These are phyloP conservation scores for Ceratosolen fusciceps DNA, from an alignment of 1,140 invertebrate species.

Conservation along the genomic window DNA sequence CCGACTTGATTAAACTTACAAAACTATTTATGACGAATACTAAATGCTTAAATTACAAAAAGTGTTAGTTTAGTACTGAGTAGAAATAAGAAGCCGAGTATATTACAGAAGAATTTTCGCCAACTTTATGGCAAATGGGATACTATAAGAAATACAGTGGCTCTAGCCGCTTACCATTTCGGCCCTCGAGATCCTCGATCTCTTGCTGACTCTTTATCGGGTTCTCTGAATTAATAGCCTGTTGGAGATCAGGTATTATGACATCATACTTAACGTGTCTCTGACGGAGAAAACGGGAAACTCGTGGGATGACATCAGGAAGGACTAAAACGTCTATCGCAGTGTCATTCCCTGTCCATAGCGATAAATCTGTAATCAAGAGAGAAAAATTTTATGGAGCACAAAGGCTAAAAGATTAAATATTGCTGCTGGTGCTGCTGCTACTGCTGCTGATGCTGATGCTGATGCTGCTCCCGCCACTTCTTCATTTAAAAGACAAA, in stretches of 20 bases:
- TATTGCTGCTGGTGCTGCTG: too few relatives aligned
- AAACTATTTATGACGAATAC: too few relatives aligned
- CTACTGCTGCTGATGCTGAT: too few relatives aligned
- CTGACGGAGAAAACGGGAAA: constrained; percentile 62
- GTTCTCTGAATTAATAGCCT: constrained; percentile 84
- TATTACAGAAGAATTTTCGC: neutral
- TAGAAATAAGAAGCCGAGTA: neutral
- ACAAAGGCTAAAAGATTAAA: neutral
- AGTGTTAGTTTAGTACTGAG: neutral
- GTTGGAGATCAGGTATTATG: constrained; percentile 82
- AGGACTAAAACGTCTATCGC: constrained; percentile 79
- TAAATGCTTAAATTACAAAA: neutral
- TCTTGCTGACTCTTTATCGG: constrained; percentile 75
- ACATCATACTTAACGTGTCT: constrained; percentile 73
- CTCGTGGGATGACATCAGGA: constrained; percentile 72
- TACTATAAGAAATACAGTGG: neutral
- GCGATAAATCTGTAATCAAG: constrained; percentile 74
- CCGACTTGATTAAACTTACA: neutral
- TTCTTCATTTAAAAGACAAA: too few relatives aligned
- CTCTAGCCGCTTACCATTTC: constrained; percentile 75
- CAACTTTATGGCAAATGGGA: neutral
- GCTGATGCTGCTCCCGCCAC: too few relatives aligned
- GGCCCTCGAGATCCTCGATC: constrained; percentile 77
- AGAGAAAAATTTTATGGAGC: neutral
- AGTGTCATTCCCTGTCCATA: constrained; percentile 79